Percentiles rank a stretch among this genome's conserved stretches.
These are phyloP conservation scores for Chondrilla cf. caribensis DNA, from an alignment of 37 sponge, comb jelly and placozoan genomes.

Conservation along the genomic window DNA sequence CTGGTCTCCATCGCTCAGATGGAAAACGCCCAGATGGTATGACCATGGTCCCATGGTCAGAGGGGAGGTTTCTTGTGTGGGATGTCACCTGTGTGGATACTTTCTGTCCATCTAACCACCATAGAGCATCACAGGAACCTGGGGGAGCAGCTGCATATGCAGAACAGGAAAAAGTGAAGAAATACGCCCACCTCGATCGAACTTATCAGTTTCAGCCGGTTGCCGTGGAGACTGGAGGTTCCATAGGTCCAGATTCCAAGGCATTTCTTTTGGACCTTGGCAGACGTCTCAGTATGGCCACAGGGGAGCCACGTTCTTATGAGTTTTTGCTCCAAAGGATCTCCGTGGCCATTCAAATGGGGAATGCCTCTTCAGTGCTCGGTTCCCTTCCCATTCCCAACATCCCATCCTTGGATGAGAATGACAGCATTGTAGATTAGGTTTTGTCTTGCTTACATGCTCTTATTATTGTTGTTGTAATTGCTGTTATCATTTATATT, in stretches of 20 bases:
- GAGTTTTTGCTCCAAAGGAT: background rate
- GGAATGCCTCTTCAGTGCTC: background rate
- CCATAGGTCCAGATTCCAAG: conserved; percentile 4
- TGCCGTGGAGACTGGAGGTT: background rate
- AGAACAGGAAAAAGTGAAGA: background rate
- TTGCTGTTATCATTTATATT: too few species aligned
- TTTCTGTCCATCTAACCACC: background rate
- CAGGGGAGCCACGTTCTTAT: background rate
- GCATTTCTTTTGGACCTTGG: conserved; percentile 6
- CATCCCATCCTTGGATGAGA: too few species aligned
- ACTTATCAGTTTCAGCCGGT: background rate
- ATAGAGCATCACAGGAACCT: background rate
- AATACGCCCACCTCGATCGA: background rate
- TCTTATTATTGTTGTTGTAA: too few species aligned
- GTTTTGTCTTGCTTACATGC: too few species aligned
- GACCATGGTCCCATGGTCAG: conserved; percentile 8
- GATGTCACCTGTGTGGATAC: conserved; percentile 7
- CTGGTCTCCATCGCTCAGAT: background rate
- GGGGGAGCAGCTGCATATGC: conserved; percentile 20
- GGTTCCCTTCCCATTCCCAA: background rate
- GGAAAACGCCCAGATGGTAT: conserved; percentile 19
- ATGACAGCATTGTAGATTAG: too few species aligned
- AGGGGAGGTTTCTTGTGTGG: conserved; percentile 10
- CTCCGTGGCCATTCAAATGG: conserved; percentile 4
- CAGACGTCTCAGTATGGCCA: background rate